A percentile compares a stretch with the other conserved stretches of the same genome.
These are phyloP conservation scores for Nebria ingens DNA, from an alignment of 1,140 invertebrate species.

Conservation along the genomic window DNA sequence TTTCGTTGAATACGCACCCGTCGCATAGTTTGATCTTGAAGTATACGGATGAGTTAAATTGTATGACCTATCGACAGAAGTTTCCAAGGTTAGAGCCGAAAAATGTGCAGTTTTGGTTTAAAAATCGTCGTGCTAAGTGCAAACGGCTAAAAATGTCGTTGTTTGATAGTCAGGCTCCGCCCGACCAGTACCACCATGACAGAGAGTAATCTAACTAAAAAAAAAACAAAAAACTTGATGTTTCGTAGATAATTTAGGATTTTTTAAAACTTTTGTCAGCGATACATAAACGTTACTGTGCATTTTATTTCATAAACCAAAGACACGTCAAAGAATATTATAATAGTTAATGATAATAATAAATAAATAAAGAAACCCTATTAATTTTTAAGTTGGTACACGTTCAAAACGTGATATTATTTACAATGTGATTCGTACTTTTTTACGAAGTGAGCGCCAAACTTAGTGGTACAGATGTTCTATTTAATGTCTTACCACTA, in stretches of 20 bases:
- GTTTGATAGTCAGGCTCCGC: slow-evolving; percentile 43
- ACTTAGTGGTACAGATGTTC: too few relatives aligned
- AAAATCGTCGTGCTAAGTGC: slow-evolving; percentile 91
- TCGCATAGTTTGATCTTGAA: slow-evolving; percentile 93
- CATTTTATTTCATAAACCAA: background rate
- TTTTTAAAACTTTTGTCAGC: background rate
- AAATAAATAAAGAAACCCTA: background rate
- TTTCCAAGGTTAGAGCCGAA: slow-evolving; percentile 94
- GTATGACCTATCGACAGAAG: slow-evolving; percentile 90
- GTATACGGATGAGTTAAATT: slow-evolving; percentile 92
- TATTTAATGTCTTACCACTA: too few relatives aligned
- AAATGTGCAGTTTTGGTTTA: slow-evolving; percentile 97
- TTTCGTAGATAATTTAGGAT: too few relatives aligned
- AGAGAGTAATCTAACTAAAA: slow-evolving; percentile 28
- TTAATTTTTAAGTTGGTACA: too few relatives aligned
- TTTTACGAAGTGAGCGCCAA: too few relatives aligned
- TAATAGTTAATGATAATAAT: background rate
- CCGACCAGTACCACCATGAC: slow-evolving; percentile 28
- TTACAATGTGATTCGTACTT: too few relatives aligned
- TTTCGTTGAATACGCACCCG: slow-evolving; percentile 93
- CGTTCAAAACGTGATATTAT: too few relatives aligned
- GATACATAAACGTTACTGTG: background rate
- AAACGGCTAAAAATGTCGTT: slow-evolving; percentile 85
- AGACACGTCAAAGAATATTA: background rate
- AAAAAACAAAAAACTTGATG: too few relatives aligned